Evolutionary conservation across 2,113 vertebrate genomes (phyloP).

Genomic region (Silurus glanis): DNA sequence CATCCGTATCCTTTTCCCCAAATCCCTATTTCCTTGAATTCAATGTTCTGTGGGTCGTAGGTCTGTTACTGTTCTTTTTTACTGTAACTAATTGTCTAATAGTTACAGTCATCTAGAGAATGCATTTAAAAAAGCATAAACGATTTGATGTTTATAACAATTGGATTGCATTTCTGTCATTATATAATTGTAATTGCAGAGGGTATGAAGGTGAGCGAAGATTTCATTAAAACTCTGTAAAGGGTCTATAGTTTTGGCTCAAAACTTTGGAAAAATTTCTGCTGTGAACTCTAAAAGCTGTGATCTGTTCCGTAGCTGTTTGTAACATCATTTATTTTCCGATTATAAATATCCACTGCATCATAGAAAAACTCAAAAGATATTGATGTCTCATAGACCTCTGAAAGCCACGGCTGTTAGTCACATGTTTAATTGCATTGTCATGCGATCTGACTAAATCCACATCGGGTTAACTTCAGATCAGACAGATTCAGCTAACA

Average conservation of each 20-base stretch:
- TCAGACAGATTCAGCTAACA: conserved; percentile 46
- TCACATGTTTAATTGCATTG: conserved; percentile 43
- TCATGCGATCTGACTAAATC: conserved; percentile 45
- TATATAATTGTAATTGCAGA: background rate
- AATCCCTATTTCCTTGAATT: conserved; percentile 14
- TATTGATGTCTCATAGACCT: background rate
- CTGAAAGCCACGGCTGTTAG: background rate
- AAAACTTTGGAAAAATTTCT: background rate
- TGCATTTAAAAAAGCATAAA: background rate
- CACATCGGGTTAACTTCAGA: conserved; percentile 39
- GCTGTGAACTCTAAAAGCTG: background rate
- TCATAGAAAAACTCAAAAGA: background rate
- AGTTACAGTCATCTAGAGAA: background rate
- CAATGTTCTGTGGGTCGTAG: background rate
- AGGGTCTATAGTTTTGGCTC: background rate
- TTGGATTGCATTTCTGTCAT: background rate
- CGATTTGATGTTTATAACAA: background rate
- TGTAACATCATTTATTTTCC: background rate
- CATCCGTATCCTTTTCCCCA: background rate
- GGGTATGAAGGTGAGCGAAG: background rate
- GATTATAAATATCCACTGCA: background rate
- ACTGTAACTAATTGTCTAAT: background rate
- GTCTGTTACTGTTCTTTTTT: background rate
- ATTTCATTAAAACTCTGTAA: background rate
- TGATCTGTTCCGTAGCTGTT: background rate